Percentiles rank a stretch among this genome's conserved stretches.
phyloP scores from a whole-genome alignment of 23 tunicate genomes.

The Trididemnum clinides region DNA sequence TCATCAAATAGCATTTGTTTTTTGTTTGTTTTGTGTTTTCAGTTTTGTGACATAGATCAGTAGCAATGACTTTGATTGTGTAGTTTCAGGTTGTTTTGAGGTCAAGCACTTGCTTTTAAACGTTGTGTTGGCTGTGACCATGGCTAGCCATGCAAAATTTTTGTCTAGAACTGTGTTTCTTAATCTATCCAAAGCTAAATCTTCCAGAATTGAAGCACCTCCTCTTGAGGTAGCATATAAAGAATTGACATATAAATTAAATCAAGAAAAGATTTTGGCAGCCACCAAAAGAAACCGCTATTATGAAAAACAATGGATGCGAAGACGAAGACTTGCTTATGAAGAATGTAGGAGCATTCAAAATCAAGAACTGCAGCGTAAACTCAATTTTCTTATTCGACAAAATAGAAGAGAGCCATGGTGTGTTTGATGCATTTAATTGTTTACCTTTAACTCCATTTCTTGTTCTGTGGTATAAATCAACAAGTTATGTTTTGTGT shows the following conservation, averaged over 20 bases:
- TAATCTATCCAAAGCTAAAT: neutral
- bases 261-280: conserved; percentile 34
- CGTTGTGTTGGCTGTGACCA: too few species aligned
- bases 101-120: too few species aligned
- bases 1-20: too few species aligned
- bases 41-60: too few species aligned
- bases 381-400: conserved; percentile 55
- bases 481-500: too few species aligned
- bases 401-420: conserved; percentile 64
- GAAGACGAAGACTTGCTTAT: conserved; percentile 65
- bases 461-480: too few species aligned
- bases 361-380: conserved; percentile 58
- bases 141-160: conserved; percentile 56
- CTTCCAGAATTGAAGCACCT: neutral
- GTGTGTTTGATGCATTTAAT: conserved; percentile 64
- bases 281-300: conserved; percentile 76
- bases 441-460: too few species aligned
- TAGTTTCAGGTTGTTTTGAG: too few species aligned
- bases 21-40: too few species aligned
- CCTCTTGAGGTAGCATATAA: conserved; percentile 35
- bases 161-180: conserved; percentile 50
- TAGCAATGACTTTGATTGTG: too few species aligned
- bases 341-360: conserved; percentile 60
- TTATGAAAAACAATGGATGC: conserved; percentile 77
- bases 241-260: neutral